Evolutionary conservation across 2,113 vertebrate genomes (phyloP).

Genomic region (Nerophis ophidion): DNA sequence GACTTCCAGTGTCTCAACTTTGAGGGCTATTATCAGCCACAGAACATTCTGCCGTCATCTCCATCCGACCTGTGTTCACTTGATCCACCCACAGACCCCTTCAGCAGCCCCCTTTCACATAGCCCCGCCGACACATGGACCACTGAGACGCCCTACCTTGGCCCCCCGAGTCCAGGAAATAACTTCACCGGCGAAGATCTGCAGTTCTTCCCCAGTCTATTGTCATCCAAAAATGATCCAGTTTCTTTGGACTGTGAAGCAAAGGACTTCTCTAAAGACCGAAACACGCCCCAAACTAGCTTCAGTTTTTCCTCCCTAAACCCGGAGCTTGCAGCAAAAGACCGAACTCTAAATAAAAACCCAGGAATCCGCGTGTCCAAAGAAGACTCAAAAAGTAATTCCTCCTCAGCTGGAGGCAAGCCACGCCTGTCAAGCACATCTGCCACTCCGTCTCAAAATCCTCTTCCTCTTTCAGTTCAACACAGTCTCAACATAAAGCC

Average conservation of each 20-base stretch:
- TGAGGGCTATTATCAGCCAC: conserved; percentile 71
- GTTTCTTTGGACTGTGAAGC: conserved; percentile 50
- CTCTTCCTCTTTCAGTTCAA: conserved; percentile 25
- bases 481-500: conserved; percentile 32
- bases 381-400: conserved; percentile 51
- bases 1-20: conserved; percentile 76
- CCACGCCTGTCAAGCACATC: conserved; percentile 41
- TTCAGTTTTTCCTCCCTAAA: conserved; percentile 44
- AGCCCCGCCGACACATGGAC: conserved; percentile 71
- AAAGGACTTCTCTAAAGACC: conserved; percentile 57
- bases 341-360: conserved; percentile 46
- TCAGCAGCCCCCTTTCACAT: conserved; percentile 74
- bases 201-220: conserved; percentile 65
- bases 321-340: conserved; percentile 44
- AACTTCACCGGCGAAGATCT: conserved; percentile 67
- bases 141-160: conserved; percentile 70
- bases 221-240: conserved; percentile 58
- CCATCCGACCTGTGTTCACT: conserved; percentile 69
- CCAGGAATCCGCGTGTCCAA: conserved; percentile 36
- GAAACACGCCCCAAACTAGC: conserved; percentile 30
- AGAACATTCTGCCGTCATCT: conserved; percentile 65
- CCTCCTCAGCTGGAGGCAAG: conserved; percentile 36
- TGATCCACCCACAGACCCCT: conserved; percentile 70
- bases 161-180: conserved; percentile 70
- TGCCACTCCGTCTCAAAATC: conserved; percentile 39